Percentiles rank a stretch among this genome's conserved stretches.
Conservation (phyloP, 2,888 invertebrate genomes). For the Sylvicola cinctus region DNA sequence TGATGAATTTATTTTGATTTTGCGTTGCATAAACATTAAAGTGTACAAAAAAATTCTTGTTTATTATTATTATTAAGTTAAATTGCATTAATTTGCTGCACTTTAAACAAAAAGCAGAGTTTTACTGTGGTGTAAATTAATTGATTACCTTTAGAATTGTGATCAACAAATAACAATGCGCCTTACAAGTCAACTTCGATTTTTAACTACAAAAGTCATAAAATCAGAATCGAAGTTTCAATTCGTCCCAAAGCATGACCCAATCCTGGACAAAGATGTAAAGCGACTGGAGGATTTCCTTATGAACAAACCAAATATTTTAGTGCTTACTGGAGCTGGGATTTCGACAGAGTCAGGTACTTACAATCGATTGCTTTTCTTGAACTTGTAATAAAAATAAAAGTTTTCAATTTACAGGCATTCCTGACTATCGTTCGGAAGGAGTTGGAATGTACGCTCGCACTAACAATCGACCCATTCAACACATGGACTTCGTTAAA, state of each 20-base stretch:
- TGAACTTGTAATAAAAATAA: neutral
- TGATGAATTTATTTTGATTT: too few relatives aligned
- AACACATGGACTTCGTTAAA: slow-evolving; percentile 65
- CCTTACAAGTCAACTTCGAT: too few relatives aligned
- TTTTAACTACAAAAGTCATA: too few relatives aligned
- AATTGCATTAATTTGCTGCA: too few relatives aligned
- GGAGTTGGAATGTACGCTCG: slow-evolving; percentile 81
- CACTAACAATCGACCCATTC: slow-evolving; percentile 63
- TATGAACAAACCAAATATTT: slow-evolving; percentile 27
- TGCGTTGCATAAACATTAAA: too few relatives aligned
- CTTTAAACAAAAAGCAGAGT: too few relatives aligned
- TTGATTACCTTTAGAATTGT: too few relatives aligned
- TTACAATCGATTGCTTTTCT: slow-evolving; percentile 1
- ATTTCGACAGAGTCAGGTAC: slow-evolving; percentile 85
- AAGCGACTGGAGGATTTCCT: slow-evolving; percentile 20
- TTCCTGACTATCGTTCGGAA: slow-evolving; percentile 86
- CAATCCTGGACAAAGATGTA: slow-evolving; percentile 35
- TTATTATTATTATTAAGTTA: too few relatives aligned
- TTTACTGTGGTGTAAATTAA: too few relatives aligned
- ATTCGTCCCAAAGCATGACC: slow-evolving; percentile 57
- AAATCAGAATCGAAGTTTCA: too few relatives aligned
- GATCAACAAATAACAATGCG: too few relatives aligned
- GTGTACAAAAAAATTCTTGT: too few relatives aligned
- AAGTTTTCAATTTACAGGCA: slow-evolving; percentile 32
- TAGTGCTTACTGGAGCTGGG: slow-evolving; percentile 81